Evolutionary conservation across 2,113 vertebrate genomes (phyloP), one percentile per base, ranked within the genome.

Genomic region (Heterotilapia buettikoferi): DNA sequence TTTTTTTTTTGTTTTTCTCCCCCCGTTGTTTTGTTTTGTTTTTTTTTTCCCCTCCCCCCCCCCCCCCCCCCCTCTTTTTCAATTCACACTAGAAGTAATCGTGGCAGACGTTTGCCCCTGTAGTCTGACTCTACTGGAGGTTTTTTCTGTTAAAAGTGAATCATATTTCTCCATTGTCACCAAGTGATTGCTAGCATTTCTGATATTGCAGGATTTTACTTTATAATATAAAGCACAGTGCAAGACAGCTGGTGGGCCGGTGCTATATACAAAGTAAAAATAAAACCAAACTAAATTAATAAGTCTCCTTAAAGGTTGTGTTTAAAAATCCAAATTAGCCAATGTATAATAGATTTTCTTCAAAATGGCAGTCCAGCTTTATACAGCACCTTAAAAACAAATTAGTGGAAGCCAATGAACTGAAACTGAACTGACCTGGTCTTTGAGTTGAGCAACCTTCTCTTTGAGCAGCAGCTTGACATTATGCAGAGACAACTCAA

Each of bases 371-470:
- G 73, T 52, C 4, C 26, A 78, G 18, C 45, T 31, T 31, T 78
- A 16, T 31, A 78, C 26, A 78, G 16, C 24, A 50, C 0, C 71
- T 50, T 50, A 78, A 19, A 50, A 50, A 31, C 16, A 52, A 78
- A n/a, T 29, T n/a, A 0, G 45, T n/a, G 73, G 26, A 78, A 2
- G 10, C 45, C 73, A 78, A 13, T 50, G 43, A 31, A 31, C 24
- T 73, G 38, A 71, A 71, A 57, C 21, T 43, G 19, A 53, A 85
- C 87, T 59, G 93, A 99, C 98, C 97, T 99, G 99, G 56, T 99
- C 98, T 93, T 97, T 98, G 68, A 99, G 97, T 95, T 99, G 98
- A 91, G 96, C 95, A 3, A 98, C 98, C 96, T 99, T 99, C 57
- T 99, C 98, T 88, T 97, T 97, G 86, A 99, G 97, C 92, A 99